These are phyloP conservation scores for Oncorhynchus mykiss DNA, from an alignment of 2,113 vertebrate genomes.

Conservation along the genomic window DNA sequence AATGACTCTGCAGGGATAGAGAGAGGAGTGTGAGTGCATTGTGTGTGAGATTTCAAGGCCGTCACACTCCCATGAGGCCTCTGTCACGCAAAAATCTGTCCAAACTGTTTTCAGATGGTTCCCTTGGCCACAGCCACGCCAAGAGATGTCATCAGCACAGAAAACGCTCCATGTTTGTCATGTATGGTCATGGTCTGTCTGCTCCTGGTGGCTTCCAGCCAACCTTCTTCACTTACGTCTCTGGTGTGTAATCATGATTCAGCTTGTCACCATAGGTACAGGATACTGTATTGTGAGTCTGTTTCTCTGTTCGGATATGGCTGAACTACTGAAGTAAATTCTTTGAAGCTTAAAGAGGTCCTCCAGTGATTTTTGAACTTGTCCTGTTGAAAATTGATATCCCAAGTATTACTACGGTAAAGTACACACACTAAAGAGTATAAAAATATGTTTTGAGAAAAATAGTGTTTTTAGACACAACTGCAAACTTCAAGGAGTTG, in stretches of 20 bases:
- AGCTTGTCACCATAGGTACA: too few species aligned
- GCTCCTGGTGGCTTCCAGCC: slow-evolving; percentile 13
- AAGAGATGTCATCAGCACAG: slow-evolving; percentile 40
- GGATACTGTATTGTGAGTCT: too few species aligned
- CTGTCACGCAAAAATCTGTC: slow-evolving; percentile 8
- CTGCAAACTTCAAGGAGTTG: too few species aligned
- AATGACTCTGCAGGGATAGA: neutral
- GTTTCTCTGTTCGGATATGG: too few species aligned
- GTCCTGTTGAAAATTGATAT: too few species aligned
- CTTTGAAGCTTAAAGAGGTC: too few species aligned
- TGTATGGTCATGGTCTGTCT: slow-evolving; percentile 2
- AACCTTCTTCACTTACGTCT: slow-evolving; percentile 8
- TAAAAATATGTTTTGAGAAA: too few species aligned
- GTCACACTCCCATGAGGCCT: slow-evolving; percentile 19
- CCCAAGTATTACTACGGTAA: too few species aligned
- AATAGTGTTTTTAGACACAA: too few species aligned
- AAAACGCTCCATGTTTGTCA: slow-evolving; percentile 36
- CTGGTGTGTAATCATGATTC: neutral
- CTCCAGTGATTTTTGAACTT: too few species aligned
- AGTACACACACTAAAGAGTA: too few species aligned
- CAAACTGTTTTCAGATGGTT: slow-evolving; percentile 20
- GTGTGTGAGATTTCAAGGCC: slow-evolving; percentile 54
- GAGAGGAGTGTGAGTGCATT: slow-evolving; percentile 1
- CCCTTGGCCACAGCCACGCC: slow-evolving; percentile 22
- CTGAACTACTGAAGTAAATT: too few species aligned